phyloP scores from a whole-genome alignment of 1,140 invertebrate genomes.

The Hesperophylax magnus region DNA sequence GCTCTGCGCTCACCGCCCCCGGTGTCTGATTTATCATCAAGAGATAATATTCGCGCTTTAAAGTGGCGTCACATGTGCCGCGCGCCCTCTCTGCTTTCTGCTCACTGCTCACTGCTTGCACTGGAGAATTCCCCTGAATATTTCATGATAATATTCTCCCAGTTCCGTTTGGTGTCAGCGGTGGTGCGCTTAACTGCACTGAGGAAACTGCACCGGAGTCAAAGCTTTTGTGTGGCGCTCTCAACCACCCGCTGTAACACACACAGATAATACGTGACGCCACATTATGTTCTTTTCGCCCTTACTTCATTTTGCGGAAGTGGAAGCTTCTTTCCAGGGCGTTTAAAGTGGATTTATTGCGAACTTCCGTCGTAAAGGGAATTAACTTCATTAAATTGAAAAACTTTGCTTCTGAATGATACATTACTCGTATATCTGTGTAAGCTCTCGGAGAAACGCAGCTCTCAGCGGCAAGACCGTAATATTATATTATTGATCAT shows the following conservation, averaged over 20 bases:
- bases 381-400: too few relatives aligned
- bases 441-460: too few relatives aligned
- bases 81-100: neutral
- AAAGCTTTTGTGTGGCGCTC: neutral
- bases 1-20: neutral
- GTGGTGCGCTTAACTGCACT: slow-evolving; percentile 31
- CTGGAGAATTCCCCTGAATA: slow-evolving; percentile 10
- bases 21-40: slow-evolving; percentile 13
- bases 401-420: too few relatives aligned
- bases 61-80: slow-evolving; percentile 14
- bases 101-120: slow-evolving; percentile 14
- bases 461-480: too few relatives aligned
- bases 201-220: slow-evolving; percentile 14
- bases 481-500: too few relatives aligned
- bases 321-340: too few relatives aligned
- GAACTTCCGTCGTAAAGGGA: too few relatives aligned
- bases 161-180: slow-evolving; percentile 35
- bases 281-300: neutral
- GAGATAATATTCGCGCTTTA: neutral
- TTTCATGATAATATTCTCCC: slow-evolving; percentile 43
- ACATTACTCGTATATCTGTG: too few relatives aligned
- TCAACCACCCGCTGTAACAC: neutral
- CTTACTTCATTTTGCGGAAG: neutral
- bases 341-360: too few relatives aligned
- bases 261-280: neutral